Evolutionary conservation across 2,797 vertebrate genomes (phyloP), one percentile per base, ranked within the genome.

Genomic region (Serranus cabrilla): DNA sequence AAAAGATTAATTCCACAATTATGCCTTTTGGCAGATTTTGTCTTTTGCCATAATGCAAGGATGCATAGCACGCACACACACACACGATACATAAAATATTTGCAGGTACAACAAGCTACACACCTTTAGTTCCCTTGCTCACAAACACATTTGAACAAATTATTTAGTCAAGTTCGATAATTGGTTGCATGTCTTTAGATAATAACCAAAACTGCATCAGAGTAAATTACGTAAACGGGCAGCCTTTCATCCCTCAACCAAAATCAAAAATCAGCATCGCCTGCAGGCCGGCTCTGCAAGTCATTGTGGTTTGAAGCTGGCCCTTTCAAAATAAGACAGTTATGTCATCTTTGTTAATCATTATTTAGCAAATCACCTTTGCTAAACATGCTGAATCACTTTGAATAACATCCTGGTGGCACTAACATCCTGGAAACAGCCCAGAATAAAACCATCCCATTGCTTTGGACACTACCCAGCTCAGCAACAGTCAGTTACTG

Each of bases 341-440:
- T 50, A 49, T 42, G 10, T 47, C 21, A 55, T 13, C 46, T 62
- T 50, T 63, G 47, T 56, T 11, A 21, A 67, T 49, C n/a, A 59
- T 71, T 50, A 46, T 52, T 16, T 23, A 34, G 45, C 5, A 12
- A n/a, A 57, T 49, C 16, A 64, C 23, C 7, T 56, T 42, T 10
- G 12, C 18, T 42, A 21, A 71, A 47, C 21, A 47, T 6, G 23
- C 20, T 56, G 34, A 31, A 47, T 50, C 20, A 31, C 20, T 55
- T 6, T 58, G 12, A 21, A 34, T 25, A 42, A 39, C 40, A 71
- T 17, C 13, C 12, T 25, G 11, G 5, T 18, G 25, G 62, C 7
- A 5, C 11, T 7, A 21, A 25, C 27, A 46, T 31, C 34, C 40
- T 51, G 49, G n/a, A 59, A 43, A 43, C 27, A 68, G 7, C 21